Base-by-base conservation (phyloP, 2,113 vertebrate genomes). In the Lophius piscatorius region DNA sequence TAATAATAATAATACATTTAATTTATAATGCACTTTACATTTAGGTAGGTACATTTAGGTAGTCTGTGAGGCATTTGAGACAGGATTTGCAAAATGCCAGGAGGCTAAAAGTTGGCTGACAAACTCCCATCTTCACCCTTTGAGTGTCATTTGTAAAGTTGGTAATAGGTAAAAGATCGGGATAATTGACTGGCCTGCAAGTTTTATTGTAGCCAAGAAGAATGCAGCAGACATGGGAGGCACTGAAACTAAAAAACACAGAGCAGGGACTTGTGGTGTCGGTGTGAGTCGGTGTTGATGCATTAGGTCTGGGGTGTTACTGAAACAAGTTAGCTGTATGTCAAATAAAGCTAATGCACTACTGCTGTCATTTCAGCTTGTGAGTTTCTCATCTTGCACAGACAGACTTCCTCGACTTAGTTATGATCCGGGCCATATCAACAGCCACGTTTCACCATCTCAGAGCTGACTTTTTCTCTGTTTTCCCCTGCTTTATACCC, bases 51-150 rank as follows among this genome's bases (percentile, higher is more conserved):
- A n/a, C n/a, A n/a, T n/a, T n/a, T n/a, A n/a, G n/a, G n/a, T n/a
- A n/a, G 63, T 77, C 54, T 81, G 36, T 28, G 48, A 70, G 65
- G 67, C 49, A 52, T 83, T 67, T 77, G 63, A 77, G 59, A 57
- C 36, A 28, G 66, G 45, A 74, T 73, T 70, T 61, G 49, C 33
- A 60, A 70, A 76, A 67, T 75, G 75, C 79, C 75, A 81, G 61
- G 61, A 61, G 63, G 72, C 50, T 49, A 51, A 51, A 81, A 65
- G 74, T 41, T 48, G 31, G 38, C 52, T 73, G 71, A 74, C 74
- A 76, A 71, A 69, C 45, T 44, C 26, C n/a, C n/a, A n/a, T n/a
- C n/a, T n/a, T n/a, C n/a, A n/a, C n/a, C n/a, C n/a, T n/a, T n/a
- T n/a, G n/a, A n/a, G n/a, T n/a, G n/a, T n/a, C n/a, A n/a, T n/a